A percentile compares a stretch with the other conserved stretches of the same genome.
These are phyloP conservation scores for Stichopus horrens DNA, from an alignment of 53 echinoderm and acorn worm species.

Conservation along the genomic window DNA sequence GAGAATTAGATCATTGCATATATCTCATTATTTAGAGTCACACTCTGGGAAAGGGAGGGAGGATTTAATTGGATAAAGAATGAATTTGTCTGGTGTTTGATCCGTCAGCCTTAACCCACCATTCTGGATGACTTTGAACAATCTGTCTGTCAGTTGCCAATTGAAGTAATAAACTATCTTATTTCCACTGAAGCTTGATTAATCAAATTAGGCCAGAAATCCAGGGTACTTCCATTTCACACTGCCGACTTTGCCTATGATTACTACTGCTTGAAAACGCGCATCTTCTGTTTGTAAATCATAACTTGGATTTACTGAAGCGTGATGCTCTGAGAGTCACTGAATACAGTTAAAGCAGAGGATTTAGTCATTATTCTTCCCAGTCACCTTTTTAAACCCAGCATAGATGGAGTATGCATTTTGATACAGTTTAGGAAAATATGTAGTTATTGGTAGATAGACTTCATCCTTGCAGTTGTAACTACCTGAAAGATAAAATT, in stretches of 20 bases:
- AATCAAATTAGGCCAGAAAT: constrained; percentile 37
- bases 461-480: too few species aligned
- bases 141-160: constrained; percentile 32
- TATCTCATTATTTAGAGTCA: constrained; percentile 15
- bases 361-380: too few species aligned
- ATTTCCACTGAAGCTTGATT: constrained; percentile 23
- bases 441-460: too few species aligned
- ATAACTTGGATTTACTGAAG: too few species aligned
- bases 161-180: constrained; percentile 32
- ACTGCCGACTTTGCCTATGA: not conserved
- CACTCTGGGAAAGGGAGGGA: constrained; percentile 8
- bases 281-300: not conserved
- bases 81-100: constrained; percentile 16
- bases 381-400: too few species aligned
- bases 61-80: constrained; percentile 44
- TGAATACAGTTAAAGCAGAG: too few species aligned
- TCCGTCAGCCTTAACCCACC: not conserved
- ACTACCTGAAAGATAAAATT: too few species aligned
- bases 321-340: too few species aligned
- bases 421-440: too few species aligned
- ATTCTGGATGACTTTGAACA: not conserved
- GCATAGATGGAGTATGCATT: too few species aligned
- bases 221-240: constrained; percentile 20
- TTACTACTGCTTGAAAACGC: not conserved
- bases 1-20: constrained; percentile 22